These are phyloP conservation scores for Madoqua kirkii DNA, from an alignment of 2,113 vertebrate species.

Conservation along the genomic window DNA sequence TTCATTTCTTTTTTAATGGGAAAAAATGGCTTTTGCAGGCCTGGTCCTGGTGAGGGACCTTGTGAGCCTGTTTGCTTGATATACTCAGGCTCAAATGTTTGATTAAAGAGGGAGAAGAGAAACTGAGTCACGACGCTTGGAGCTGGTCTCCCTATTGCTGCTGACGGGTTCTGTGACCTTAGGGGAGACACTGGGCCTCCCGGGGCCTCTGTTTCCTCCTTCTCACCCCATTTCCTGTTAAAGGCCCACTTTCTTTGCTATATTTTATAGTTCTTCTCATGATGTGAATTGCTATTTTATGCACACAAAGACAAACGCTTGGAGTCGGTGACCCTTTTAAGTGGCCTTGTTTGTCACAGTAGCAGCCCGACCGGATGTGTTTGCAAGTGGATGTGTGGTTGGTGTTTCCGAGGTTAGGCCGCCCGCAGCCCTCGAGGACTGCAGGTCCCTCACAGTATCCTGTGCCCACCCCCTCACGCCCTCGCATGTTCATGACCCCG, in stretches of 20 bases:
- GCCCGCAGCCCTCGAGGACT: background rate
- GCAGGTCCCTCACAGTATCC: background rate
- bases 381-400: fast-evolving
- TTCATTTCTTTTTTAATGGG: background rate
- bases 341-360: background rate
- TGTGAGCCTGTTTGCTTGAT: background rate
- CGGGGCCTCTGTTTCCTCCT: background rate
- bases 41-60: background rate
- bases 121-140: background rate
- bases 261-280: background rate
- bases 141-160: background rate
- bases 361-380: background rate
- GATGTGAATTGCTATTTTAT: background rate
- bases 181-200: background rate
- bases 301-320: background rate
- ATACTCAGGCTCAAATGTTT: background rate
- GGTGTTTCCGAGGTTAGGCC: background rate
- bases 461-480: fast-evolving
- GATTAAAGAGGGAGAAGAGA: background rate
- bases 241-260: background rate
- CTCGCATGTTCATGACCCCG: background rate
- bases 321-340: background rate
- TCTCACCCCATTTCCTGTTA: background rate
- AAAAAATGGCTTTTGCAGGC: slow-evolving; percentile 15
- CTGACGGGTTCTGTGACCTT: background rate